Evolutionary conservation across 1,140 invertebrate genomes (phyloP), one percentile per base, ranked within the genome.

Genomic region (Nasonia longicornis): DNA sequence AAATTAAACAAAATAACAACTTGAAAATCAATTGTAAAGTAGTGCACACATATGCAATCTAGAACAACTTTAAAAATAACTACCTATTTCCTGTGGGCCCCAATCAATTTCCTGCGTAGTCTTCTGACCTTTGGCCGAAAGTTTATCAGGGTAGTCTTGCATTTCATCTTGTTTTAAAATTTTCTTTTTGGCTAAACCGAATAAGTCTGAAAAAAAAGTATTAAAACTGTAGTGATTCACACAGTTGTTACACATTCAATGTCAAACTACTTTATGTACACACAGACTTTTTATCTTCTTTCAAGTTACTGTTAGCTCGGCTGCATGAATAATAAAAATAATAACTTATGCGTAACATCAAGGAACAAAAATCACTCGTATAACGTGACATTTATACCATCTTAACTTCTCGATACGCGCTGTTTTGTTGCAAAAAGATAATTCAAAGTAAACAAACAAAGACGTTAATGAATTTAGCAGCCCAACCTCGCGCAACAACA

Each of bases 181-280:
- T 87, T 96, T 97, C 85, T 96, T 97, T 86, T 97, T 97, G 0
- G 96, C 96, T 91, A 96, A 97, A 31, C 94, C 96, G 87, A 97
- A 95, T 79, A 98, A 93, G 87, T 95, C 94, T 95, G 85, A 20
- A 91, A 89, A 58, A 58, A 58, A 58, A n/a, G 7, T 16, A 52
- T 52, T 6, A 58, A n/a, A n/a, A n/a, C 20, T 58, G 52, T 20
- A 20, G 52, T 42, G 10, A 42, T 42, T 42, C 38, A 42, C 38
- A 42, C 38, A 42, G 38, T 42, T 7, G 7, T 42, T 7, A 8
- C 52, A 20, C 7, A 67, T 67, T 12, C 26, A 67, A 29, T 67
- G 29, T 6, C 10, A 67, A 42, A 42, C 7, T 42, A 42, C 38
- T 42, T 67, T 11, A n/a, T 67, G 10, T 8, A n/a, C 22, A 67